A percentile compares a stretch with the other conserved stretches of the same genome.
These are phyloP conservation scores for Drosophila testacea DNA, from an alignment of 2,888 invertebrate genomes.

Conservation along the genomic window DNA sequence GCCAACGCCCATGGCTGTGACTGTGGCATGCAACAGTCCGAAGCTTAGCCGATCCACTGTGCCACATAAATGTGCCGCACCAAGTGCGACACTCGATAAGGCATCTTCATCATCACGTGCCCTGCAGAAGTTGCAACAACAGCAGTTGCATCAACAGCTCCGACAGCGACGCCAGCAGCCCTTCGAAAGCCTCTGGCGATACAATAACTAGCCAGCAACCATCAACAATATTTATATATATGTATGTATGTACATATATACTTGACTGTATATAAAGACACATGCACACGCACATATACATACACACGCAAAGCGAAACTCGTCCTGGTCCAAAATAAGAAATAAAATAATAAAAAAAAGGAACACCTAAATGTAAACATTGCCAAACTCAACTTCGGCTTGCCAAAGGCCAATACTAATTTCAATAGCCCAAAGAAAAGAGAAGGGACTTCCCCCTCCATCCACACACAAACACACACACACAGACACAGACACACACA, in stretches of 20 bases:
- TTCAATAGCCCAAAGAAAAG: conserved; percentile 40
- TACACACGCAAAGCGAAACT: conserved; percentile 21
- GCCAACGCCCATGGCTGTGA: neutral
- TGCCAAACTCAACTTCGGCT: conserved; percentile 18
- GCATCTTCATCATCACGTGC: conserved; percentile 8
- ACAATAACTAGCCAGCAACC: conserved; percentile 24
- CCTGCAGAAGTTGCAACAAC: conserved; percentile 31
- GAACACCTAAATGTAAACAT: conserved; percentile 36
- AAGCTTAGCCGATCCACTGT: neutral
- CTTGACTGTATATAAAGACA: neutral
- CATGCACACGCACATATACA: conserved; percentile 9
- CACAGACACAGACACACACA: conserved; percentile 22
- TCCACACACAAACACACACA: conserved; percentile 6
- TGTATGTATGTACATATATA: conserved; percentile 9
- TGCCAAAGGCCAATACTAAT: conserved; percentile 56
- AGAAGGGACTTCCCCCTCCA: neutral
- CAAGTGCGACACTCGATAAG: neutral
- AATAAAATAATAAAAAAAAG: conserved; percentile 22
- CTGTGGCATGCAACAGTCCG: conserved; percentile 3
- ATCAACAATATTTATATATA: conserved; percentile 18
- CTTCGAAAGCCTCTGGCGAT: conserved; percentile 47
- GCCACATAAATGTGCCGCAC: neutral
- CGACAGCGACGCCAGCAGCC: conserved; percentile 44
- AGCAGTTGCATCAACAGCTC: conserved; percentile 34
- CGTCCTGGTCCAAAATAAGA: conserved; percentile 28